Conservation (phyloP, 2,888 invertebrate genomes). For the Polia nebulosa region DNA sequence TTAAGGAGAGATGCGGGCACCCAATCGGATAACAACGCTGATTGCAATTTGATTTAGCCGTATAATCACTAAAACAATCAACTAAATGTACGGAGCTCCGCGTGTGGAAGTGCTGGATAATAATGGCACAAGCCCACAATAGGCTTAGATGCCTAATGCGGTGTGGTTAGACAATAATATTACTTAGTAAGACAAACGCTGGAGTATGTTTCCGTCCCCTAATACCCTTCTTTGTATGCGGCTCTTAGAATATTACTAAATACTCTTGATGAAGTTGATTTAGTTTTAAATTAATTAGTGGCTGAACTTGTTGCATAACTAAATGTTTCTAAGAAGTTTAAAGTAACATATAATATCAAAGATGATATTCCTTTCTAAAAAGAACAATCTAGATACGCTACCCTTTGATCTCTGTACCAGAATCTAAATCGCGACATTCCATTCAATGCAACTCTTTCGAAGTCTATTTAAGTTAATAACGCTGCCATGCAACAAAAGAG, state of each 20-base stretch:
- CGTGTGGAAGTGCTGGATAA: constrained; percentile 48
- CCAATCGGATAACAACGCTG: constrained; percentile 66
- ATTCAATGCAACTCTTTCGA: constrained; percentile 13
- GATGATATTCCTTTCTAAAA: background rate
- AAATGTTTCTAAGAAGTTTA: background rate
- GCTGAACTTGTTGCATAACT: constrained; percentile 1
- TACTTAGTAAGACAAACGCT: constrained; percentile 57
- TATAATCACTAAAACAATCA: constrained; percentile 72
- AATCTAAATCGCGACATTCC: constrained; percentile 10
- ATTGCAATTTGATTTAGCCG: constrained; percentile 73
- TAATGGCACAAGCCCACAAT: constrained; percentile 52
- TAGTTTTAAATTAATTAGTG: constrained; percentile 21
- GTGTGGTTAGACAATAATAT: constrained; percentile 59
- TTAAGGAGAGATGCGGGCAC: constrained; percentile 59
- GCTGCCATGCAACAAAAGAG: constrained; percentile 39
- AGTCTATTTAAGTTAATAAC: constrained; percentile 35
- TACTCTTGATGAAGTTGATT: constrained; percentile 15
- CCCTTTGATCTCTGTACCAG: background rate
- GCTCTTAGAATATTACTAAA: constrained; percentile 34
- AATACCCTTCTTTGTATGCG: constrained; percentile 43
- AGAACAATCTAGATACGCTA: background rate
- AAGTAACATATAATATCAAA: constrained; percentile 1
- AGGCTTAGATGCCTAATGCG: constrained; percentile 57
- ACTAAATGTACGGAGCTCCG: constrained; percentile 58
- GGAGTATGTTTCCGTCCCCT: constrained; percentile 27